Evolutionary conservation across 2,888 invertebrate species (phyloP).

Genomic region (Heteromurus nitidus): DNA sequence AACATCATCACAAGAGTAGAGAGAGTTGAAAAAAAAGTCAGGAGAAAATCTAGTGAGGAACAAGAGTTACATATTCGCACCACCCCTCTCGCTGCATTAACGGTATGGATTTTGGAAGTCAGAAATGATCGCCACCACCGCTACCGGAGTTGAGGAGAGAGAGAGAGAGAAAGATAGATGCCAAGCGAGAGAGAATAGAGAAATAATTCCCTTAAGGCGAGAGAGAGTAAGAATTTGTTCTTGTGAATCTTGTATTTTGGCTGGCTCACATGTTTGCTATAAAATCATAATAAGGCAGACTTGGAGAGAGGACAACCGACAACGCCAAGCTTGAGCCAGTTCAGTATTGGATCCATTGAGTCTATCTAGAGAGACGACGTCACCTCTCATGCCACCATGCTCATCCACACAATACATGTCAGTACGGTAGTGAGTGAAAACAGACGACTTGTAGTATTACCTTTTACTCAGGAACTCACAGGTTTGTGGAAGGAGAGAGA

Average conservation of each 20-base stretch:
- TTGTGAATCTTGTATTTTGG: conserved; percentile 15
- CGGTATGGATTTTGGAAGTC: conserved; percentile 27
- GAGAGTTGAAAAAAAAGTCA: conserved; percentile 32
- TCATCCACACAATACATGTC: conserved; percentile 5
- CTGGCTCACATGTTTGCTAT: background rate
- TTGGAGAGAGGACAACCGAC: background rate
- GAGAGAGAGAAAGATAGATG: conserved; percentile 25
- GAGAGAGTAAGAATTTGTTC: conserved; percentile 20
- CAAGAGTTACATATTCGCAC: conserved; percentile 16
- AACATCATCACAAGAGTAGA: conserved; percentile 55
- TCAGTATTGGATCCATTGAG: background rate
- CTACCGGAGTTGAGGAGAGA: conserved; percentile 4
- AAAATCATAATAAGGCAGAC: conserved; percentile 11
- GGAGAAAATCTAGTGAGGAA: conserved; percentile 42
- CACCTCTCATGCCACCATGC: background rate
- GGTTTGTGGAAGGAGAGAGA: background rate
- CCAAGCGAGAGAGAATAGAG: conserved; percentile 27
- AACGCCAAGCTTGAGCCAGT: background rate
- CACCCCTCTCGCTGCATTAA: background rate
- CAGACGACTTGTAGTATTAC: background rate
- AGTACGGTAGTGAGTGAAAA: background rate
- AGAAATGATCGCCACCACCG: background rate
- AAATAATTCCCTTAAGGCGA: conserved; percentile 60
- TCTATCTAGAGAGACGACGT: too few species aligned
- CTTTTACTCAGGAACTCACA: background rate